Base-by-base conservation (phyloP, 2,888 invertebrate species). In the Alentia gelatinosa region DNA sequence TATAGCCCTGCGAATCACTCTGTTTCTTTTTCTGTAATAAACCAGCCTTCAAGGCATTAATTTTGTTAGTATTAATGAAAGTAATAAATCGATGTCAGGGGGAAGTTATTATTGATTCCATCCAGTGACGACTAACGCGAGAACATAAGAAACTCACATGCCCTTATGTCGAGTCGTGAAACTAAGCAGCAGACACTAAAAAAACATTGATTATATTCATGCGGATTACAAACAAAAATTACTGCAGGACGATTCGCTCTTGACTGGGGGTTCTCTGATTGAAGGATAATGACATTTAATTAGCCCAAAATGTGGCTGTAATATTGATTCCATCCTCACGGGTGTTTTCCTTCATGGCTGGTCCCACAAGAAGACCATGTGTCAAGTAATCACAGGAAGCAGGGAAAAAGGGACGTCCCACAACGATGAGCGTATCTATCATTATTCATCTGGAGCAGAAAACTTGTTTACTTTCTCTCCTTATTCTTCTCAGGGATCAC, bases 221-320 rank as follows among this genome's bases (percentile, higher is more conserved):
- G 37, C 35, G 79, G 39, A 79, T 79, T 79, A 79, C 79, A 35
- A 79, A 79, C 79, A 79, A 79, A 79, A 79, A 79, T 79, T 79
- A 79, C 35, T 79, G 19, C 79, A 12, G 79, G 79, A 9, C 79
- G 37, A 79, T 79, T 79, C 79, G 79, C 79, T 15, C 26, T 79
- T 79, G 39, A 79, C 79, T 79, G 79, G 79, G 39, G 68, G 33
- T 9, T 39, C 39, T 39, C 79, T 39, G 79, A 79, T 79, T 79
- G 79, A 79, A 79, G 79, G 79, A 79, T 79, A 79, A 79, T 79
- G 79, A 79, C 79, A 79, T 79, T 79, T 79, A 79, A 79, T 79
- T 79, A 79, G 79, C 79, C 79, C 79, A 35, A 74, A 79, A 79
- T 79, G 39, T 19, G 79, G 9, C 79, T 15, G 79, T 39, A 39